phyloP scores from a whole-genome alignment of 2,797 vertebrate species.

The Sebastes flavidus region DNA sequence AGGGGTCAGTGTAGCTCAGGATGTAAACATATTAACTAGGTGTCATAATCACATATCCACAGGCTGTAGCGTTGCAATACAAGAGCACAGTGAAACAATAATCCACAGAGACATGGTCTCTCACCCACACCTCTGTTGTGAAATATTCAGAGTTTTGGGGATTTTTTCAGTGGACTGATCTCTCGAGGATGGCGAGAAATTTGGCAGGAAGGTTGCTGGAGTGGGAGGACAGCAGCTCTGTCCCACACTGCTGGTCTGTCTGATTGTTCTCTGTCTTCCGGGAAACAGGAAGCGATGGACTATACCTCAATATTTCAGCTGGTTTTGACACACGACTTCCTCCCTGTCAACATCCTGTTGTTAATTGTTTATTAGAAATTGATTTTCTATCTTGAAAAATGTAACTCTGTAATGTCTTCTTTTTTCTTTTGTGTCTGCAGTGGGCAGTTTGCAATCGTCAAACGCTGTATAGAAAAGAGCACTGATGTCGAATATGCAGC shows the following conservation, averaged over 20 bases:
- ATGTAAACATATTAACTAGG: neutral
- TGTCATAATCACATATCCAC: neutral
- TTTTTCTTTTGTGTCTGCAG: constrained; percentile 72
- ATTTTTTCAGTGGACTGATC: constrained; percentile 32
- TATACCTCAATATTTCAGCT: constrained; percentile 48
- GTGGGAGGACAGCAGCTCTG: constrained; percentile 60
- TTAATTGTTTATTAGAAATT: neutral
- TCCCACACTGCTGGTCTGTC: constrained; percentile 22
- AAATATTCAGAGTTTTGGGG: constrained; percentile 55
- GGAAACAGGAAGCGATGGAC: constrained; percentile 69
- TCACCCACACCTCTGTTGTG: constrained; percentile 50
- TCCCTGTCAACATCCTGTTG: constrained; percentile 56
- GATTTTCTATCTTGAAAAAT: neutral
- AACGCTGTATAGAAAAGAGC: constrained; percentile 89
- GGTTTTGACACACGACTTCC: constrained; percentile 62
- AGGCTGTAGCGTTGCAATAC: neutral
- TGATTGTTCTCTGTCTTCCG: constrained; percentile 62
- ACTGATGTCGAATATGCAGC: constrained; percentile 88
- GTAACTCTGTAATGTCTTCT: neutral
- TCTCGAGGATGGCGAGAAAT: constrained; percentile 37
- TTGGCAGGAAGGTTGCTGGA: constrained; percentile 58
- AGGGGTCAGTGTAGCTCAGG: neutral
- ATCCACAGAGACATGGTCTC: constrained; percentile 10
- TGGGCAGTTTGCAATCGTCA: constrained; percentile 97
- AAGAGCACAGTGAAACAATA: constrained; percentile 22